Evolutionary conservation across 1,140 invertebrate genomes (phyloP).

Genomic region (Akabosia matsudoensis): DNA sequence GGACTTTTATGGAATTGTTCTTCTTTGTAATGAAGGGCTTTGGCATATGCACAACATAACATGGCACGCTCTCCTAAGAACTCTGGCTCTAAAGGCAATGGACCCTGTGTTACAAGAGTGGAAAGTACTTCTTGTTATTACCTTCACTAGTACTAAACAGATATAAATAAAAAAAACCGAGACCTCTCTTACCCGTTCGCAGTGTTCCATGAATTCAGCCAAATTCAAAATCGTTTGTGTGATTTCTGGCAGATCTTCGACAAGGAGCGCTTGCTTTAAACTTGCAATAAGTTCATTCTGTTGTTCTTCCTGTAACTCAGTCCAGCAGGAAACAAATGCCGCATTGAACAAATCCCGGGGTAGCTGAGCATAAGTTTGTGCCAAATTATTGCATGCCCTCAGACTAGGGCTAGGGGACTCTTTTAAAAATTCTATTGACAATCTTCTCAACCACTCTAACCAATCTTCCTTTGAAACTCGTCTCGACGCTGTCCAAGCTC

Average conservation of each 20-base stretch:
- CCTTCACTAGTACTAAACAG: neutral
- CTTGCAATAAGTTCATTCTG: slow-evolving; percentile 83
- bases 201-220: slow-evolving; percentile 99
- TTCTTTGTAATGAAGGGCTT: slow-evolving; percentile 98
- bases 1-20: slow-evolving; percentile 79
- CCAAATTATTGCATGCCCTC: slow-evolving; percentile 82
- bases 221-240: slow-evolving; percentile 96
- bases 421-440: slow-evolving; percentile 90
- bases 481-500: slow-evolving; percentile 83
- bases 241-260: slow-evolving; percentile 92
- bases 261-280: slow-evolving; percentile 82
- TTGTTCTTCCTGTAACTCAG: slow-evolving; percentile 77
- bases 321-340: slow-evolving; percentile 98
- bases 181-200: slow-evolving; percentile 80
- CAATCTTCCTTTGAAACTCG: slow-evolving; percentile 96
- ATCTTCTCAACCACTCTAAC: slow-evolving; percentile 89
- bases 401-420: slow-evolving; percentile 92
- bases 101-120: slow-evolving; percentile 59
- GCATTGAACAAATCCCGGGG: slow-evolving; percentile 96
- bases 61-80: slow-evolving; percentile 68
- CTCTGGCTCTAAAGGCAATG: slow-evolving; percentile 81
- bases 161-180: slow-evolving; percentile 5
- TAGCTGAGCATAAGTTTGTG: slow-evolving; percentile 89
- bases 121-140: no score
- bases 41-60: slow-evolving; percentile 66